Base-by-base conservation (phyloP, 2,888 invertebrate species). In the Lasioglossum pauxillum region DNA sequence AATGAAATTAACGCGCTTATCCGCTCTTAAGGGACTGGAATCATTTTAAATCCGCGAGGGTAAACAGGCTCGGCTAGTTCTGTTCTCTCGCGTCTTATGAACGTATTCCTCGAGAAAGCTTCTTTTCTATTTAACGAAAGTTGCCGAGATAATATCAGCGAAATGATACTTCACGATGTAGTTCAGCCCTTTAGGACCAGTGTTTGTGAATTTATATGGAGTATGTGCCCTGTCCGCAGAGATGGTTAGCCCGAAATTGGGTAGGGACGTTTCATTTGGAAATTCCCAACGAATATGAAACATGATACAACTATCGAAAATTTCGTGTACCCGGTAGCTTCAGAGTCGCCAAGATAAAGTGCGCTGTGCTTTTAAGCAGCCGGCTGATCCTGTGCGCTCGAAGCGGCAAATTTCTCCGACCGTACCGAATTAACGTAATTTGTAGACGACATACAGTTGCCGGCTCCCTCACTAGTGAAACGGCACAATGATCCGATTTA, bases 351-450 rank as follows among this genome's bases (percentile, higher is more conserved):
- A 31, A 31, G 5, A 38, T 19, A 69, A 44, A 81, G 2, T 19
- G n/a, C 14, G 19, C n/a, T 12, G 35, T 16, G 19, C 38, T 27
- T 80, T 67, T 27, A 14, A 69, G 46, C 38, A 12, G n/a, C 46
- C 19, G 3, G 14, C 8, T 23, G 8, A n/a, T 71, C 60, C 60
- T 23, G 27, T 10, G 74, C 12, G 60, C 2, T 38, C 16, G 60
- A 60, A 46, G 64, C 44, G 53, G 38, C 23, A 75, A 84, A 72
- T 76, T 85, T 67, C 84, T 49, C 41, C 64, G 71, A 78, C 49
- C 71, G 44, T 35, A 67, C 35, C n/a, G 85, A 64, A 85, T 79
- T 79, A 79, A 44, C 27, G 31, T 75, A 73, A 85, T 85, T 85
- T 76, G 75, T 73, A 72, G 44, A 75, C 76, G 44, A 73, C 74